Evolutionary conservation across 2,797 vertebrate species (phyloP).

Genomic region (Pseudocheirus occidentalis): DNA sequence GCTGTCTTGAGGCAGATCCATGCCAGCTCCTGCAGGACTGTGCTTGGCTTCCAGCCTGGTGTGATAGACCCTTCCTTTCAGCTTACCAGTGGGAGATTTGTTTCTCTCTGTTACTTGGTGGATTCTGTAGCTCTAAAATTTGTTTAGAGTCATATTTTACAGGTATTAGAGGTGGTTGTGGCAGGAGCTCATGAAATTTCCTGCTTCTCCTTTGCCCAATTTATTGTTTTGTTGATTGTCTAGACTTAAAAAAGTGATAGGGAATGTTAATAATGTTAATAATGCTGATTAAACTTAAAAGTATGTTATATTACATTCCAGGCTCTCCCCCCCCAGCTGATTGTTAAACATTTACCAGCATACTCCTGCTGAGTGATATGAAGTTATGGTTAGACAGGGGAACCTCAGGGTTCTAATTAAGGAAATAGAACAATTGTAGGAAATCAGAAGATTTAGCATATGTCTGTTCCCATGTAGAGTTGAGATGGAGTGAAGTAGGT

Average conservation of each 20-base stretch:
- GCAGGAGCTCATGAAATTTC: too few species aligned
- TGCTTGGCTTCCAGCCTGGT: too few species aligned
- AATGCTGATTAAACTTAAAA: not conserved
- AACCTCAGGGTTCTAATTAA: not conserved
- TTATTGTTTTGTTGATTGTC: not conserved
- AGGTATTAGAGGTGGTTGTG: too few species aligned
- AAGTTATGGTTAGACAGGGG: not conserved
- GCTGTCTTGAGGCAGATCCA: too few species aligned
- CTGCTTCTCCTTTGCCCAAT: too few species aligned
- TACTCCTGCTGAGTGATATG: not conserved
- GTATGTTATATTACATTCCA: not conserved
- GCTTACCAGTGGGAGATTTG: too few species aligned
- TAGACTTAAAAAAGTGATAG: not conserved
- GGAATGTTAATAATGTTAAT: not conserved
- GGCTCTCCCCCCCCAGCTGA: accelerated
- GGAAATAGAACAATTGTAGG: not conserved
- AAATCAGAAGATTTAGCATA: not conserved
- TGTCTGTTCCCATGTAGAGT: not conserved
- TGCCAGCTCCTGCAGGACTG: too few species aligned
- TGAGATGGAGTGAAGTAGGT: not conserved
- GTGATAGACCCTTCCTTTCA: too few species aligned
- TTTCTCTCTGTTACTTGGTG: too few species aligned
- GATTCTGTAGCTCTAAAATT: too few species aligned
- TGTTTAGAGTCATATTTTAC: too few species aligned
- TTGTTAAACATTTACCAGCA: not conserved